phyloP scores from a whole-genome alignment of 2,888 invertebrate genomes.

The Melieria omissa region DNA sequence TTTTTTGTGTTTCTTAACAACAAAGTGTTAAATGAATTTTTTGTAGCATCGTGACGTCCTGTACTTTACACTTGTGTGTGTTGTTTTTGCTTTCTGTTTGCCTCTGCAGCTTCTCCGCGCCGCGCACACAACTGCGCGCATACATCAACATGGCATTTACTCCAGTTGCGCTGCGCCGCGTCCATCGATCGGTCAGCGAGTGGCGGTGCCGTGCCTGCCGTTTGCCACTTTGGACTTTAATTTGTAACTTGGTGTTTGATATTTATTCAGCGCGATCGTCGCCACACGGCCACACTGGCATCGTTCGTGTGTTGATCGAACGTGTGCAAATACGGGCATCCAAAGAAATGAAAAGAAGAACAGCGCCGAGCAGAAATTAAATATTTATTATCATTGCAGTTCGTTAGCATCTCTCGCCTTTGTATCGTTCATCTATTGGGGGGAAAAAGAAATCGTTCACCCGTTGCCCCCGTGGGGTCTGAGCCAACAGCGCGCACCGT shows the following conservation, averaged over 20 bases:
- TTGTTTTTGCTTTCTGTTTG: constrained; percentile 19
- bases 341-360: constrained; percentile 3
- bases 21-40: constrained; percentile 59
- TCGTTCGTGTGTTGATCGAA: constrained; percentile 52
- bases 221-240: constrained; percentile 3
- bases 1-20: constrained; percentile 56
- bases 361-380: constrained; percentile 52
- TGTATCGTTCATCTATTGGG: constrained; percentile 38
- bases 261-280: constrained; percentile 4
- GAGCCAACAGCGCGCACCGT: too few relatives aligned
- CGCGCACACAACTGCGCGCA: constrained; percentile 32
- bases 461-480: too few relatives aligned
- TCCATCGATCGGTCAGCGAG: not conserved
- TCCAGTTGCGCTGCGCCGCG: not conserved
- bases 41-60: constrained; percentile 41
- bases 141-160: constrained; percentile 11
- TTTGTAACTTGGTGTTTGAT: constrained; percentile 11
- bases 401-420: constrained; percentile 57
- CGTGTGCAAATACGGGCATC: constrained; percentile 58
- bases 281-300: not conserved
- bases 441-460: too few relatives aligned
- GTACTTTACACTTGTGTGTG: constrained; percentile 27
- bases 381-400: constrained; percentile 61
- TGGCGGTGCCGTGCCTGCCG: constrained; percentile 24
- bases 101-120: constrained; percentile 34